These are phyloP conservation scores for Orchesella flavescens DNA, from an alignment of 2,888 invertebrate genomes.

Conservation along the genomic window DNA sequence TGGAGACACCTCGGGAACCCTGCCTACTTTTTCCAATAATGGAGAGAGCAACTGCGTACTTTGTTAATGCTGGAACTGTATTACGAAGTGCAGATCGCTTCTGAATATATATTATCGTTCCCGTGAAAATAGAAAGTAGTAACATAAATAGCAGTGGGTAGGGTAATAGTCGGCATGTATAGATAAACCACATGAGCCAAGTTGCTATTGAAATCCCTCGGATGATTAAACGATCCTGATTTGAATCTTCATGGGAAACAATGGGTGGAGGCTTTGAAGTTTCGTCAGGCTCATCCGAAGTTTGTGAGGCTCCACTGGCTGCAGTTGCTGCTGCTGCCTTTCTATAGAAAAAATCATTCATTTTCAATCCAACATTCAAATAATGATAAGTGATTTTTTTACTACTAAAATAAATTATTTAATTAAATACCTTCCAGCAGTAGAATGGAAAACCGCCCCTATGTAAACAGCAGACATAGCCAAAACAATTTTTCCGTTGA, in stretches of 20 bases:
- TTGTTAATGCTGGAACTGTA: constrained; percentile 6
- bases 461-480: constrained; percentile 65
- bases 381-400: no score
- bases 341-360: neutral
- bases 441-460: constrained; percentile 49
- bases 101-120: constrained; percentile 61
- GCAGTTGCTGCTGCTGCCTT: neutral
- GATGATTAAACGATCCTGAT: constrained; percentile 10
- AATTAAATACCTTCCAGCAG: neutral
- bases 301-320: neutral
- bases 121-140: constrained; percentile 56
- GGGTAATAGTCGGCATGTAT: constrained; percentile 62
- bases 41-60: constrained; percentile 8
- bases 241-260: neutral
- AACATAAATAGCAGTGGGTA: constrained; percentile 64
- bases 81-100: constrained; percentile 30
- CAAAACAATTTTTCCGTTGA: constrained; percentile 64
- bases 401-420: no score
- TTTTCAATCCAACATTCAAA: no score
- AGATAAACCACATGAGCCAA: constrained; percentile 64
- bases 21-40: constrained; percentile 22
- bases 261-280: neutral
- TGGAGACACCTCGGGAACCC: constrained; percentile 36
- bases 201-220: constrained; percentile 57
- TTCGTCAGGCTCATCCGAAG: neutral